These are phyloP conservation scores for Tetranychus urticae DNA, from an alignment of 1,140 invertebrate species.

Conservation along the genomic window DNA sequence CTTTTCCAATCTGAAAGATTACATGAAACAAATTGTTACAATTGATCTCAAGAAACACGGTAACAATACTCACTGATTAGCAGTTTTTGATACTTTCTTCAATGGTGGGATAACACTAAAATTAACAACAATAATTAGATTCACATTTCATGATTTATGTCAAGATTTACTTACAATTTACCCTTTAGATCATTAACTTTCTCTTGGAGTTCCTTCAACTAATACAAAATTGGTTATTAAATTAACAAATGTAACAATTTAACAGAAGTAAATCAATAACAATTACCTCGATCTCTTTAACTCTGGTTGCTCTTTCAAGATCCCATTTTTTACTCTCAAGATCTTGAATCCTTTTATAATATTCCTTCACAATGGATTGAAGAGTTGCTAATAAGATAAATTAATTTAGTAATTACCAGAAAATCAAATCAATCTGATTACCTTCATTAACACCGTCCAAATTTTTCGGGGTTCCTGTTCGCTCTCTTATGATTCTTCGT, in stretches of 20 bases:
- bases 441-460: constrained; percentile 72
- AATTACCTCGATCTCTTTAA: constrained; percentile 77
- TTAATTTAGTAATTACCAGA: too few relatives aligned
- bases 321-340: constrained; percentile 97
- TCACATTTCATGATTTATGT: neutral
- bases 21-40: too few relatives aligned
- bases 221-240: neutral
- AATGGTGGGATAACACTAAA: constrained; percentile 78
- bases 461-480: constrained; percentile 70
- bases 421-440: constrained; percentile 13
- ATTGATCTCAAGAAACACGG: too few relatives aligned
- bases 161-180: neutral
- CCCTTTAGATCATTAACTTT: neutral
- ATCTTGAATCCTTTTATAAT: constrained; percentile 63
- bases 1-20: constrained; percentile 27
- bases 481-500: constrained; percentile 84
- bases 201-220: neutral
- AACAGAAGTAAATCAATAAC: too few relatives aligned
- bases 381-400: constrained; percentile 48
- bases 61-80: constrained; percentile 45
- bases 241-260: too few relatives aligned
- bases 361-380: constrained; percentile 79
- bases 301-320: constrained; percentile 78
- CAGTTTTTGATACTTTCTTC: constrained; percentile 99
- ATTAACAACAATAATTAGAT: neutral